Percentiles rank a stretch among this genome's conserved stretches.
phyloP scores from a whole-genome alignment of 2,113 vertebrate genomes.

The Rhinopomastus cyanomelas region DNA sequence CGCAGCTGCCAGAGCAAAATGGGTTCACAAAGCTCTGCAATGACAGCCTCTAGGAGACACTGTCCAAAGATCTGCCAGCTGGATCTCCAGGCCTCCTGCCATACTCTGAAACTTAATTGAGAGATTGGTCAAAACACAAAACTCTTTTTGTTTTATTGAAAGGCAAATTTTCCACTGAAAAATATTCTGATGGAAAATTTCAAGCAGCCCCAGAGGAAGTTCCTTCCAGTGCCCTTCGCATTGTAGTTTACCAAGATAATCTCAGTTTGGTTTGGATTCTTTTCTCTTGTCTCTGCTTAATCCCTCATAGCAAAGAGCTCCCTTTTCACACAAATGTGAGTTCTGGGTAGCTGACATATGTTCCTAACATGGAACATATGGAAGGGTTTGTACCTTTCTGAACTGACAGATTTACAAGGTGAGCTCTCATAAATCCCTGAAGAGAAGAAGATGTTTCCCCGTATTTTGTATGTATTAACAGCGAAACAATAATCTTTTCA shows the following conservation, averaged over 20 bases:
- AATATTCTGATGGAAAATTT: conserved; percentile 49
- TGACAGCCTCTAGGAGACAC: conserved; percentile 4
- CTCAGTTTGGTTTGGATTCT: conserved; percentile 7
- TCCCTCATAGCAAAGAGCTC: neutral
- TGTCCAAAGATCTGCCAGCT: neutral
- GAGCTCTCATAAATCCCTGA: neutral
- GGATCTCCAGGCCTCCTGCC: conserved; percentile 19
- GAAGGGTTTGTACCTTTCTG: neutral
- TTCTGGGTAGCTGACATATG: neutral
- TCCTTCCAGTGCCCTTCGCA: neutral
- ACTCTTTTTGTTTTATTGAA: neutral
- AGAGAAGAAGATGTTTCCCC: conserved; percentile 1
- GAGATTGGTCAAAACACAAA: neutral
- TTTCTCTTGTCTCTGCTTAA: neutral
- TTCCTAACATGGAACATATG: neutral
- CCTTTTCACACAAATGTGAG: neutral
- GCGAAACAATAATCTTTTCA: neutral
- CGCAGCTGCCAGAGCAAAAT: neutral
- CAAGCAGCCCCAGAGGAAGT: neutral
- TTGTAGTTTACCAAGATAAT: neutral
- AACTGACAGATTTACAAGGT: conserved; percentile 37
- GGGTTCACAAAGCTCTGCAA: neutral
- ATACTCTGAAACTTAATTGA: conserved; percentile 19
- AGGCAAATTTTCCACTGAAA: conserved; percentile 43
- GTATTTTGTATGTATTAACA: conserved; percentile 8